Conservation (phyloP, 1,140 invertebrate genomes). For the Drosophila willistoni region DNA sequence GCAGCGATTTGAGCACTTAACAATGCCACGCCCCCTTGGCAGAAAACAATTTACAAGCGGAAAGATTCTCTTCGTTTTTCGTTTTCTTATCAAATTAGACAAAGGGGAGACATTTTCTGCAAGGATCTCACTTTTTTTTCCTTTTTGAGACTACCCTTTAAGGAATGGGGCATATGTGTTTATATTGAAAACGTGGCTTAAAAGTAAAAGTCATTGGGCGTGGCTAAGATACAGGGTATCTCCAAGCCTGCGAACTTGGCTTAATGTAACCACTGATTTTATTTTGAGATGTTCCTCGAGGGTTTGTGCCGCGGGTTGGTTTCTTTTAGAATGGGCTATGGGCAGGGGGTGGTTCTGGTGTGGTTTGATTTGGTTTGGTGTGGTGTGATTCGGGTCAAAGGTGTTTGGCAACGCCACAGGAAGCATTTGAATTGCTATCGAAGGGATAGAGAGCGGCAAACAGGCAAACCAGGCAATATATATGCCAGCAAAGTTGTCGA, state of each 20-base stretch:
- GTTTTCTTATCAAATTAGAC: constrained; percentile 71
- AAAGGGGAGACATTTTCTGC: constrained; percentile 59
- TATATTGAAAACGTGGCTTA: too few relatives aligned
- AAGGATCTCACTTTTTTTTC: constrained; percentile 8
- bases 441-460: constrained; percentile 32
- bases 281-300: constrained; percentile 3
- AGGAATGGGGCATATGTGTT: background rate
- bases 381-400: constrained; percentile 57
- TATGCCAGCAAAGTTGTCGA: constrained; percentile 45
- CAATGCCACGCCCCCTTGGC: constrained; percentile 36
- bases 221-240: background rate
- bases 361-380: background rate
- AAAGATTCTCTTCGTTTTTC: constrained; percentile 46
- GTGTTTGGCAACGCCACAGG: constrained; percentile 61
- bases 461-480: constrained; percentile 54
- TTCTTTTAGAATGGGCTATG: constrained; percentile 30
- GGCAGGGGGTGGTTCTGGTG: background rate
- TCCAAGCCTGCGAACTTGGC: background rate
- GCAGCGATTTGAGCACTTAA: constrained; percentile 57
- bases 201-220: too few relatives aligned
- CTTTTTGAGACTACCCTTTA: background rate
- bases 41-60: constrained; percentile 56
- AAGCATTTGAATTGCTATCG: constrained; percentile 58
- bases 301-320: background rate
- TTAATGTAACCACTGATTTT: background rate